Evolutionary conservation across 2,797 vertebrate genomes (phyloP).

Genomic region (Halcyon smyrnensis): DNA sequence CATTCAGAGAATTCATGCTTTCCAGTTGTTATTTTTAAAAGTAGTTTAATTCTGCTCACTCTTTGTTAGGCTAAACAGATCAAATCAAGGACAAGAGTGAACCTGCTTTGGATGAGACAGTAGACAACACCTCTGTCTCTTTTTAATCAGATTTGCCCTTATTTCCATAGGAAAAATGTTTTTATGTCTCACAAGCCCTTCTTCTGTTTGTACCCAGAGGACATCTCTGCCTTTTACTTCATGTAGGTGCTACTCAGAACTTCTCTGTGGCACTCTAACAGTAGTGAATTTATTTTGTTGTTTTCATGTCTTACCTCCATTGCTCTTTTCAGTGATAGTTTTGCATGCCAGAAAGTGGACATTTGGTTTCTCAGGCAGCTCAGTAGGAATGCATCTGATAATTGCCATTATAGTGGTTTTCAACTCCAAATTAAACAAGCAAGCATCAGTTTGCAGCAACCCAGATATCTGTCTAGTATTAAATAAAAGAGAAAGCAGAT

Average conservation of each 20-base stretch:
- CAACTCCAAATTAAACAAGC: not conserved
- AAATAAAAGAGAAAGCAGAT: not conserved
- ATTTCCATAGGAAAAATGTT: not conserved
- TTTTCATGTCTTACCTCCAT: not conserved
- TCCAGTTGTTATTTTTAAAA: not conserved
- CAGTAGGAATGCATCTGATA: not conserved
- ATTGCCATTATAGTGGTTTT: not conserved
- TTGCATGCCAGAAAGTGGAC: not conserved
- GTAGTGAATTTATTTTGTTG: not conserved
- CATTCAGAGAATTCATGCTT: not conserved
- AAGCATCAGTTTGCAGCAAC: not conserved
- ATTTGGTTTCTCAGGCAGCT: not conserved
- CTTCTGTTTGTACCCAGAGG: not conserved
- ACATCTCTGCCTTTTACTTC: not conserved
- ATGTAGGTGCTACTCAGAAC: accelerated
- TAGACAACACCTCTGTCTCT: not conserved
- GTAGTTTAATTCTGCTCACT: not conserved
- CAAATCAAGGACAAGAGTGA: not conserved
- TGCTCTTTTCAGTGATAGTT: not conserved
- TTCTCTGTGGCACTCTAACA: not conserved
- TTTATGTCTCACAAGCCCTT: not conserved
- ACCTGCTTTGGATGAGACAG: not conserved
- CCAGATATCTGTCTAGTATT: not conserved
- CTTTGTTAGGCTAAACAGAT: not conserved
- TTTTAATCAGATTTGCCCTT: not conserved